Evolutionary conservation across 2,888 invertebrate genomes (phyloP), one percentile per base, ranked within the genome.

Genomic region (Athalia circularis): DNA sequence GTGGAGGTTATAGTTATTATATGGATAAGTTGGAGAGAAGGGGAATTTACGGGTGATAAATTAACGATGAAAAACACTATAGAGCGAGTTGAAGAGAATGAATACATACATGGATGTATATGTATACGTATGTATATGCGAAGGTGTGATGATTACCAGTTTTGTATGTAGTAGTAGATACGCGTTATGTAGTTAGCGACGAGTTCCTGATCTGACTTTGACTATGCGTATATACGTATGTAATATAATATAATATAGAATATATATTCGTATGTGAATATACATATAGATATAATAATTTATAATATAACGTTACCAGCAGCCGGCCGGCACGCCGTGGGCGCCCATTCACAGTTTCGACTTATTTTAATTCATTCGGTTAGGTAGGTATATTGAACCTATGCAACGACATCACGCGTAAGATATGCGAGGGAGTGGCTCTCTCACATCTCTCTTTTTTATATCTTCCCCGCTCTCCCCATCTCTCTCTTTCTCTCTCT

Each of bases 381-480:
- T 15, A 5, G 45, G 15, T 67, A 48, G 68, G 77, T 45, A 70
- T 77, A 70, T 77, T 77, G 77, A 77, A 77, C 77, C 77, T 77
- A 59, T 48, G 59, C 72, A 72, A 72, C 87, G 87, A 84, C 86
- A 88, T 88, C 86, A 87, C 86, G 87, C 86, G 87, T 87, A 86
- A 88, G 88, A 88, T 88, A 88, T 88, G 88, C 85, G 88, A 88
- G 88, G 72, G 88, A 87, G 88, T 88, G 88, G 88, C 88, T 29
- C 61, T 29, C 29, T 29, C 29, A 29, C 29, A 29, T 29, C 29
- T 29, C 29, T 29, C 29, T 29, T 29, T 29, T 29, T 29, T 29
- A 29, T 29, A 29, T 29, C 29, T 29, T 29, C 29, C 29, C 29
- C 54, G n/a, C 54, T n/a, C 4, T 52, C 52, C 52, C 52, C 3